Evolutionary conservation across 2,113 vertebrate species (phyloP).

Genomic region (Pseudorectes ferrugineus): DNA sequence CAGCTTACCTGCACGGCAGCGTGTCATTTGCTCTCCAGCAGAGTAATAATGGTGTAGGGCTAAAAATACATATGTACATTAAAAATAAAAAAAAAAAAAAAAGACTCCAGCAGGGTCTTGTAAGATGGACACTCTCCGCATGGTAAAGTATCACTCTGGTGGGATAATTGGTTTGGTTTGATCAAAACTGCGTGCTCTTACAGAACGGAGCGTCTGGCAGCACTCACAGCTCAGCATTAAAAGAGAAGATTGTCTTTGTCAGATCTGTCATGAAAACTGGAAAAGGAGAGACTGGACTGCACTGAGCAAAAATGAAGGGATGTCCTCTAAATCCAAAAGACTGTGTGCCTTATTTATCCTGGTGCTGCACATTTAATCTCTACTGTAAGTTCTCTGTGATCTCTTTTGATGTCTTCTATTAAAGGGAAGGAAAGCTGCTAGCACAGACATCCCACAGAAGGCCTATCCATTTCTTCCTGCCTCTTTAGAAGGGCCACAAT

Average conservation of each 20-base stretch:
- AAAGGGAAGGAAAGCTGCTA: background rate
- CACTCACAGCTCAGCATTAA: background rate
- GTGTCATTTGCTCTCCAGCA: background rate
- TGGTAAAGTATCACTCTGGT: conserved; percentile 14
- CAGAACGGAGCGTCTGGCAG: background rate
- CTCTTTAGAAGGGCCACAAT: background rate
- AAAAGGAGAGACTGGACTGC: background rate
- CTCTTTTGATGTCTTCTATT: background rate
- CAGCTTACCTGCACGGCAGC: background rate
- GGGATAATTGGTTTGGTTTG: conserved; percentile 43
- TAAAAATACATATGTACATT: background rate
- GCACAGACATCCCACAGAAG: background rate
- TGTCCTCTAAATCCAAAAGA: background rate
- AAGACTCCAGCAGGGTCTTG: background rate
- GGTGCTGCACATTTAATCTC: background rate
- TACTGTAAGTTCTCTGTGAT: background rate
- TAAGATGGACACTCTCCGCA: background rate
- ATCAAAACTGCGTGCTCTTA: conserved; percentile 4
- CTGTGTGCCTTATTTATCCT: background rate
- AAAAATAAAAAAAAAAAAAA: background rate
- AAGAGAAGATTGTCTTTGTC: conserved; percentile 26
- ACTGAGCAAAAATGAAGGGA: background rate
- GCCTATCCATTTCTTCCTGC: background rate
- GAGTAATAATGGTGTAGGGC: background rate
- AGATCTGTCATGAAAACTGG: background rate